Percentiles rank a stretch among this genome's conserved stretches.
These are phyloP conservation scores for Vulpes ferrilata DNA, from an alignment of 2,113 vertebrate species.

Conservation along the genomic window DNA sequence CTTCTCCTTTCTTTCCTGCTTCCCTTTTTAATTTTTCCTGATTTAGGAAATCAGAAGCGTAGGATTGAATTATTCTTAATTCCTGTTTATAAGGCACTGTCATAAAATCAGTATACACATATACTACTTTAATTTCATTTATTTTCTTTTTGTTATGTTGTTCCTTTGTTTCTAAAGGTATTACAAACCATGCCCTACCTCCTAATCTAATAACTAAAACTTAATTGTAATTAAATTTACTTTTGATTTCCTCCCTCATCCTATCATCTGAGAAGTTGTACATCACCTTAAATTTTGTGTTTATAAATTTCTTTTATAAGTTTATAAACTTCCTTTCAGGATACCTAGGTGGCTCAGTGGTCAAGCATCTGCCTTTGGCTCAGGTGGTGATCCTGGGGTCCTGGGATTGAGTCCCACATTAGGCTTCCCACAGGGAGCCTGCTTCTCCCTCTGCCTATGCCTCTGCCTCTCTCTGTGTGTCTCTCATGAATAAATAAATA, in stretches of 20 bases:
- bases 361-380: no score
- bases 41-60: neutral
- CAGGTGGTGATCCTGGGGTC: no score
- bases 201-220: neutral
- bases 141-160: neutral
- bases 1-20: neutral
- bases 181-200: neutral
- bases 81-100: neutral
- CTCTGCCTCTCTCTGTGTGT: no score
- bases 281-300: neutral
- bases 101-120: neutral
- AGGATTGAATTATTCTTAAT: neutral
- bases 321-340: neutral
- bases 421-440: no score
- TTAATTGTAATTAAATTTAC: neutral
- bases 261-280: neutral
- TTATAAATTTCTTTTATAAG: neutral
- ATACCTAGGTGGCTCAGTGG: no score
- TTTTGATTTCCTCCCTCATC: neutral
- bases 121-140: neutral
- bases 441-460: no score
- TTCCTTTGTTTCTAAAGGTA: neutral
- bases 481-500: no score
- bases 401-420: no score
- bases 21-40: neutral